phyloP scores from a whole-genome alignment of 2,888 invertebrate genomes.

The Meliscaeva auricollis region DNA sequence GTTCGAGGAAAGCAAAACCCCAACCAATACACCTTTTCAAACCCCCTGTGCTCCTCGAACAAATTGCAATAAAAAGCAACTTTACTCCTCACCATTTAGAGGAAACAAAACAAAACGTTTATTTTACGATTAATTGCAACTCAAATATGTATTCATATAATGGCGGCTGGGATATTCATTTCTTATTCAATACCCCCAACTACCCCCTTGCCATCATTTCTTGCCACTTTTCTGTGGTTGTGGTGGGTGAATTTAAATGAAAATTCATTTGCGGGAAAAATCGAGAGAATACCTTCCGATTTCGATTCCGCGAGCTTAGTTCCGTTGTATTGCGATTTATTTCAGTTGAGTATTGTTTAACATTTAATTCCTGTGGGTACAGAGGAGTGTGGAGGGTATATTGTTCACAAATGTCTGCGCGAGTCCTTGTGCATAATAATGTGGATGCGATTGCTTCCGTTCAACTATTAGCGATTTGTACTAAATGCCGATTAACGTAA shows the following conservation, averaged over 20 bases:
- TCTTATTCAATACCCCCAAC: conserved; percentile 41
- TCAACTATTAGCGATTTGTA: conserved; percentile 75
- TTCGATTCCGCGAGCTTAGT: conserved; percentile 23
- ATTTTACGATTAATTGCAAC: conserved; percentile 75
- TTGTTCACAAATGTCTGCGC: conserved; percentile 23
- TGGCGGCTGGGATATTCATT: conserved; percentile 70
- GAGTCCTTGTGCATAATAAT: conserved; percentile 66
- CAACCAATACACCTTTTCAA: conserved; percentile 1
- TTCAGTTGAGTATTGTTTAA: conserved; percentile 60
- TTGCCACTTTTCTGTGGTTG: conserved; percentile 59
- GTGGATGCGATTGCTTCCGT: conserved; percentile 71
- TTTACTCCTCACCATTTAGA: conserved; percentile 70
- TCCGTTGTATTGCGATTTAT: conserved; percentile 64
- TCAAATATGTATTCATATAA: conserved; percentile 73
- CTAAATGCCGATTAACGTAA: conserved; percentile 73
- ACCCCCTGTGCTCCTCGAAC: not conserved
- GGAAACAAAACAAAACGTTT: conserved; percentile 75
- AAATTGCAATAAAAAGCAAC: conserved; percentile 64
- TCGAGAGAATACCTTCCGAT: conserved; percentile 50
- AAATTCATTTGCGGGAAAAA: conserved; percentile 73
- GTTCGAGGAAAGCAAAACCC: conserved; percentile 30
- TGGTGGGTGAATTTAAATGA: conserved; percentile 68
- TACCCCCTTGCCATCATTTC: not conserved
- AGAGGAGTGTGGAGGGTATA: not conserved
- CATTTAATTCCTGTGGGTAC: conserved; percentile 66